These are phyloP conservation scores for Peromyscus aztecus DNA, from an alignment of 2,797 vertebrate species.

Conservation along the genomic window DNA sequence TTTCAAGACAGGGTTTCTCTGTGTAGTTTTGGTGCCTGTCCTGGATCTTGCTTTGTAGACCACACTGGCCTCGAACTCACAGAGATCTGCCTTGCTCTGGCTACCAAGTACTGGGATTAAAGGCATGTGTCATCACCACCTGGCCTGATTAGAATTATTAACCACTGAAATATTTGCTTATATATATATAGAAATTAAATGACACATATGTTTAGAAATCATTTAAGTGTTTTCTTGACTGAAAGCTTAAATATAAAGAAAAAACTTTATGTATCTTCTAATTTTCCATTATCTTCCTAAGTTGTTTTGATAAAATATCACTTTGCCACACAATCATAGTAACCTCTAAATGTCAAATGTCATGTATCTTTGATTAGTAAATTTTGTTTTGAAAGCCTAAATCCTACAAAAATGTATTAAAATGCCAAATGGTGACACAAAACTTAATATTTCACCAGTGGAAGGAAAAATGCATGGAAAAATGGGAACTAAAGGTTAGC, in stretches of 20 bases:
- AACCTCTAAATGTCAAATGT: neutral
- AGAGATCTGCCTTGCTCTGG: too few relatives aligned
- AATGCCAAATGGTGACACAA: slow-evolving; percentile 49
- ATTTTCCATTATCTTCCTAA: slow-evolving; percentile 53
- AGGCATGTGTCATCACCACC: too few relatives aligned
- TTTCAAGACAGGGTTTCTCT: too few relatives aligned
- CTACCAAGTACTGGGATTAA: too few relatives aligned
- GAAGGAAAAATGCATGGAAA: neutral
- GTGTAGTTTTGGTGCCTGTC: too few relatives aligned
- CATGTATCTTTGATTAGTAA: slow-evolving; percentile 12
- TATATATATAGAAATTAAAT: neutral
- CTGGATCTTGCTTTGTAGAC: too few relatives aligned
- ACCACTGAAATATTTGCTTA: neutral
- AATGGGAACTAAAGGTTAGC: slow-evolving; percentile 48
- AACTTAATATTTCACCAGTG: neutral
- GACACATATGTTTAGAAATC: slow-evolving; percentile 36
- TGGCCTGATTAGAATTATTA: neutral
- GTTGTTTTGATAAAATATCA: neutral
- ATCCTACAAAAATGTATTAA: slow-evolving; percentile 30
- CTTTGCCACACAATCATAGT: neutral
- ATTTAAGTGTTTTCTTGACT: slow-evolving; percentile 58
- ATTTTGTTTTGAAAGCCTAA: slow-evolving; percentile 52
- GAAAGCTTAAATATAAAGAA: slow-evolving; percentile 8
- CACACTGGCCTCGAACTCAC: too few relatives aligned
- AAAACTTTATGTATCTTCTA: slow-evolving; percentile 39